Base-by-base conservation (phyloP, 2,888 invertebrate genomes). In the Cryptophagus acutangulus region DNA sequence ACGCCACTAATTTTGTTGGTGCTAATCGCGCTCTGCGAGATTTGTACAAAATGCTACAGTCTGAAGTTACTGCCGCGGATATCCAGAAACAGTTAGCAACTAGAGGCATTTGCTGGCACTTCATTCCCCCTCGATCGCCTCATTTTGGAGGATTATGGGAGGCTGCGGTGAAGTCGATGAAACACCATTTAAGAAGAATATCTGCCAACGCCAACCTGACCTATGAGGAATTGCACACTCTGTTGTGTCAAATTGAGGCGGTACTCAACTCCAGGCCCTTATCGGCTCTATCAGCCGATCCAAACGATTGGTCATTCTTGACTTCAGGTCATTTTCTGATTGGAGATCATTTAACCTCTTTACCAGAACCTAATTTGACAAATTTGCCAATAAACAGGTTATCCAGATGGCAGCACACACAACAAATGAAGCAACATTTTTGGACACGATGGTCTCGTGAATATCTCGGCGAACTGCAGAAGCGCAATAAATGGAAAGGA, bases 1-100 rank as follows among this genome's bases (percentile, higher is more conserved):
- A 43, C 18, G 39, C 16, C 9, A 41, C 44, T 2, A 51, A 49
- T 33, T 49, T 51, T 36, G 12, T 33, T 2, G 47, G 47, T 10
- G 43, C 49, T 2, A 31, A 15, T 8, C 46, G 40, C n/a, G 28
- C 43, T 26, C 20, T 50, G 4, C 5, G n/a, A n/a, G n/a, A n/a
- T n/a, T n/a, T n/a, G n/a, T n/a, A n/a, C n/a, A n/a, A n/a, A n/a
- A n/a, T n/a, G n/a, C n/a, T n/a, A n/a, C n/a, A n/a, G n/a, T n/a
- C n/a, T n/a, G n/a, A n/a, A n/a, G n/a, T n/a, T n/a, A n/a, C n/a
- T n/a, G n/a, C n/a, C n/a, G n/a, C n/a, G n/a, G n/a, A n/a, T n/a
- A n/a, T n/a, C n/a, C n/a, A n/a, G n/a, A n/a, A n/a, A n/a, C n/a
- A n/a, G n/a, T n/a, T n/a, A n/a, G n/a, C n/a, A n/a, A n/a, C n/a